phyloP scores from a whole-genome alignment of 2,797 vertebrate genomes.

The Fringilla coelebs region DNA sequence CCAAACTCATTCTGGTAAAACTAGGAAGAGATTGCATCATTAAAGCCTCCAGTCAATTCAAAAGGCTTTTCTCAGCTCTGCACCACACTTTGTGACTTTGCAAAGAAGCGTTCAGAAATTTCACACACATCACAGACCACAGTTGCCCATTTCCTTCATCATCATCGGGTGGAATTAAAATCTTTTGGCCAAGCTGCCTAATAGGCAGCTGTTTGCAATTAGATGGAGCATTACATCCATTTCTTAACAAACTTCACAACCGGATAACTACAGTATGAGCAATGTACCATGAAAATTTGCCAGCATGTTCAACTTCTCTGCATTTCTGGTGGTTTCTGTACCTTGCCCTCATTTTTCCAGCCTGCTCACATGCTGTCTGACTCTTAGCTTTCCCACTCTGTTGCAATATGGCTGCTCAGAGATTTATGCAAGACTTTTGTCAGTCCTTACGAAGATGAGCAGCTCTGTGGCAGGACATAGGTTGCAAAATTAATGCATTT shows the following conservation, averaged over 20 bases:
- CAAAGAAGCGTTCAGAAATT: constrained; percentile 38
- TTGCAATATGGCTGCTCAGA: constrained; percentile 34
- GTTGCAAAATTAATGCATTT: constrained; percentile 48
- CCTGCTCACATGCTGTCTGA: constrained; percentile 62
- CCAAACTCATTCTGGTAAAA: constrained; percentile 63
- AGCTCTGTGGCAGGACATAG: neutral
- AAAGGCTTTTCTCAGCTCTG: constrained; percentile 35
- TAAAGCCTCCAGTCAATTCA: constrained; percentile 55
- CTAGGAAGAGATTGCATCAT: constrained; percentile 48
- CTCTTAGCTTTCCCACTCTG: constrained; percentile 58
- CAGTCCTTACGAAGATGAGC: constrained; percentile 25
- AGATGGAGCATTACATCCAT: constrained; percentile 66
- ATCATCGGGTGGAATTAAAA: constrained; percentile 67
- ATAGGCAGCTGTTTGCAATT: constrained; percentile 77
- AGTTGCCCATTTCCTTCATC: constrained; percentile 68
- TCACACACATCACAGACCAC: constrained; percentile 41
- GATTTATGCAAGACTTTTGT: constrained; percentile 16
- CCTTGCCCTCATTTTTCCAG: constrained; percentile 66
- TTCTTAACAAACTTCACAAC: constrained; percentile 73
- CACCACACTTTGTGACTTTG: constrained; percentile 51
- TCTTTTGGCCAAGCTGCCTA: constrained; percentile 67
- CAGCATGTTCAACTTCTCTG: constrained; percentile 64
- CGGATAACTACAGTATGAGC: constrained; percentile 60
- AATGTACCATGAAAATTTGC: constrained; percentile 63
- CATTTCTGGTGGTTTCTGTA: constrained; percentile 71